These are phyloP conservation scores for Theretra japonica DNA, from an alignment of 2,888 invertebrate genomes.

Conservation along the genomic window DNA sequence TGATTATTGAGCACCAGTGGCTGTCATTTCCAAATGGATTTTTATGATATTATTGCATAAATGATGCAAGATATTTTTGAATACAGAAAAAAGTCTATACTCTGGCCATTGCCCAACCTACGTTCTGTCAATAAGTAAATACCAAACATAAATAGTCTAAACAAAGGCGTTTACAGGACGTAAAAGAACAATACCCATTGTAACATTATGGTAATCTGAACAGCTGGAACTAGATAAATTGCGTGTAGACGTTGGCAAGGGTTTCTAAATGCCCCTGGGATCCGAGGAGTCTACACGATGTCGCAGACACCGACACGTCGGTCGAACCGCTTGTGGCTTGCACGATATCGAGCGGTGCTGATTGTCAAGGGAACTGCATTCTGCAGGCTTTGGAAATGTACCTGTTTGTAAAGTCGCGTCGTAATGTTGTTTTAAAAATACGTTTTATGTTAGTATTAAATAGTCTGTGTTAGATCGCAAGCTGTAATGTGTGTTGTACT, in stretches of 20 bases:
- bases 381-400: not conserved
- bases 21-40: too few species aligned
- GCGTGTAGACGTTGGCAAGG: not conserved
- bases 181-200: not conserved
- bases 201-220: conserved; percentile 14
- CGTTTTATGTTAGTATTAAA: not conserved
- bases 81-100: too few species aligned
- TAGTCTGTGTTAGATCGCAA: too few species aligned
- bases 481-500: too few species aligned
- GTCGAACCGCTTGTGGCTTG: conserved; percentile 6
- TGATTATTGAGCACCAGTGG: not conserved
- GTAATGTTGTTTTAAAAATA: too few species aligned
- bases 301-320: not conserved
- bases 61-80: too few species aligned
- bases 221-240: not conserved
- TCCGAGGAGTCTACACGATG: conserved; percentile 14
- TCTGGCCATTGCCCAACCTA: too few species aligned
- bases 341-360: not conserved
- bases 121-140: too few species aligned
- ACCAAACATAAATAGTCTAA: too few species aligned
- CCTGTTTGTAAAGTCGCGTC: not conserved
- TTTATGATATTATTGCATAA: too few species aligned
- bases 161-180: too few species aligned
- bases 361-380: conserved; percentile 12
- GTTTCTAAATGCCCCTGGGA: conserved; percentile 1